Evolutionary conservation across 2,888 invertebrate species (phyloP).

Genomic region (Pediacus dermestoides): DNA sequence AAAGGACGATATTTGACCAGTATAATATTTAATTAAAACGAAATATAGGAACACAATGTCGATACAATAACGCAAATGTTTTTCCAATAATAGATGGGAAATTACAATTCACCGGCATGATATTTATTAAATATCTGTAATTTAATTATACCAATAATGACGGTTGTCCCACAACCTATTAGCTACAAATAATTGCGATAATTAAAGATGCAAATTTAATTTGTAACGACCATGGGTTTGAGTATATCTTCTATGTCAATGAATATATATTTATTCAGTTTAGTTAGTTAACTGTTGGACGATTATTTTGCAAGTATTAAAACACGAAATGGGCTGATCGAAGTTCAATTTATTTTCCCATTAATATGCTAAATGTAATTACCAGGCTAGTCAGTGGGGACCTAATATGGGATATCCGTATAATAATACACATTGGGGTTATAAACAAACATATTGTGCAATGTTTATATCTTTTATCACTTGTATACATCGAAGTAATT

Average conservation of each 20-base stretch:
- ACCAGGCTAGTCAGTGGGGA: conserved; percentile 30
- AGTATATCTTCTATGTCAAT: conserved; percentile 12
- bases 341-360: conserved; percentile 41
- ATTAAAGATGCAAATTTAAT: conserved; percentile 17
- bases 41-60: no score
- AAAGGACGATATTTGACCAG: no score
- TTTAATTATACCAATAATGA: no score
- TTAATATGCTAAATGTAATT: conserved; percentile 42
- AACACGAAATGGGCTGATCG: conserved; percentile 37
- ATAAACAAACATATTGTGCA: conserved; percentile 26
- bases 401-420: conserved; percentile 28
- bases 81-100: no score
- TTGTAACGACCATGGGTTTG: conserved; percentile 11
- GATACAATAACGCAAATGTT: no score
- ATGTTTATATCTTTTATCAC: no score
- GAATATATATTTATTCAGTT: conserved; percentile 14
- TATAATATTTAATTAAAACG: no score
- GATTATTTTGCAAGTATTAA: conserved; percentile 31
- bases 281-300: conserved; percentile 14
- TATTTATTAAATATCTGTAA: no score
- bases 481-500: no score
- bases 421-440: conserved; percentile 26
- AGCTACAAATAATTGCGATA: no score
- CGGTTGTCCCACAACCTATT: no score
- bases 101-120: no score